Percentiles rank a stretch among this genome's conserved stretches.
These are phyloP conservation scores for Oreortyx pictus DNA, from an alignment of 2,797 vertebrate species.

Conservation along the genomic window DNA sequence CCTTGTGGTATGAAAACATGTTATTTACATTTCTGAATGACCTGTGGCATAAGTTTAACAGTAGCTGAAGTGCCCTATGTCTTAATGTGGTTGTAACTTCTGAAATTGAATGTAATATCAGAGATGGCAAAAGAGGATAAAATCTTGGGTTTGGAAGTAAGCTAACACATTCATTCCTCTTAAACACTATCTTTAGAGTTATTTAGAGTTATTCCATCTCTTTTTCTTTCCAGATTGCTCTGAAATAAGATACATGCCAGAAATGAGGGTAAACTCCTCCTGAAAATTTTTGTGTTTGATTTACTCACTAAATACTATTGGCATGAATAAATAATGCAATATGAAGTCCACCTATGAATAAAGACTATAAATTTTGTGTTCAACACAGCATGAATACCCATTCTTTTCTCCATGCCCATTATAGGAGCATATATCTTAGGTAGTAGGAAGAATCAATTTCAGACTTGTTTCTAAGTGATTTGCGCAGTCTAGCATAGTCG, in stretches of 20 bases:
- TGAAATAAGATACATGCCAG: not conserved
- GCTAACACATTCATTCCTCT: accelerated
- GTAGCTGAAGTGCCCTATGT: not conserved
- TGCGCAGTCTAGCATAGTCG: not conserved
- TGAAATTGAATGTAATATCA: not conserved
- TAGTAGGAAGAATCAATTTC: not conserved
- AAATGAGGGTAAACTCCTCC: not conserved
- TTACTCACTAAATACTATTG: not conserved
- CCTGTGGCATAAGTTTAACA: not conserved
- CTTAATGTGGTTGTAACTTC: not conserved
- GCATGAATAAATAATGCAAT: not conserved
- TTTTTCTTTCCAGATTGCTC: not conserved
- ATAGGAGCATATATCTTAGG: not conserved
- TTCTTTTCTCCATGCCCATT: not conserved
- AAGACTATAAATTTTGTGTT: not conserved
- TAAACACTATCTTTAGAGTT: not conserved
- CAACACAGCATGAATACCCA: not conserved
- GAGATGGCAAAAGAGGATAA: not conserved
- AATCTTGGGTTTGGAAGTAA: not conserved
- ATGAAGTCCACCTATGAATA: not conserved
- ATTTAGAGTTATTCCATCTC: not conserved
- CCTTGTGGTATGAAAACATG: not conserved
- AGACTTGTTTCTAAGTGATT: not conserved
- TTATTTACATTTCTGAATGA: not conserved
- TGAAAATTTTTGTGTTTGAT: not conserved